Percentiles rank a stretch among this genome's conserved stretches.
Conservation (phyloP, 2,888 invertebrate genomes). For the Lapara coniferarum region DNA sequence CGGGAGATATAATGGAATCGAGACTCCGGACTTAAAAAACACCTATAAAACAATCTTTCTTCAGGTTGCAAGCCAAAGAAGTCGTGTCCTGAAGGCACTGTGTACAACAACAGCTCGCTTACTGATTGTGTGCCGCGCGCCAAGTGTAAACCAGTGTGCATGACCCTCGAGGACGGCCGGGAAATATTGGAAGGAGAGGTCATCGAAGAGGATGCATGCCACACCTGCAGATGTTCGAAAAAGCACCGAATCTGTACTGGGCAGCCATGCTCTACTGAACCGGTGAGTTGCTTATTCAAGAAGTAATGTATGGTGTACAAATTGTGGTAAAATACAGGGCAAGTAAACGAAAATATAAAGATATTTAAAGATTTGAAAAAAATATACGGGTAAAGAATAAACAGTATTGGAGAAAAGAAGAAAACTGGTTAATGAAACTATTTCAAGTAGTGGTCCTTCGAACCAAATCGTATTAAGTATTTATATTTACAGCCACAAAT, state of each 20-base stretch:
- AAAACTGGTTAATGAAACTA: background rate
- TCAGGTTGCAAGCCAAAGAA: slow-evolving; percentile 88
- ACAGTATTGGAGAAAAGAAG: too few relatives aligned
- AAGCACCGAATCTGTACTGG: slow-evolving; percentile 88
- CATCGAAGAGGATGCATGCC: slow-evolving; percentile 89
- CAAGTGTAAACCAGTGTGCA: slow-evolving; percentile 88
- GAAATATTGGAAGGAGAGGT: slow-evolving; percentile 90
- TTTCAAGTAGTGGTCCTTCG: background rate
- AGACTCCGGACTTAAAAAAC: background rate
- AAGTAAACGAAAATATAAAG: too few relatives aligned
- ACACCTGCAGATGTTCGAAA: slow-evolving; percentile 90
- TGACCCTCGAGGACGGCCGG: slow-evolving; percentile 85
- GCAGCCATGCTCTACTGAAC: slow-evolving; percentile 84
- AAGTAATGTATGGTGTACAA: too few relatives aligned
- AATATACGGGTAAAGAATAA: too few relatives aligned
- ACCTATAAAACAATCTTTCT: background rate
- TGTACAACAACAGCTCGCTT: slow-evolving; percentile 88
- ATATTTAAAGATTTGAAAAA: too few relatives aligned
- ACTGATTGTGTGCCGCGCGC: slow-evolving; percentile 89
- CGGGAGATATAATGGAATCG: background rate
- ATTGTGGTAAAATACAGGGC: too few relatives aligned
- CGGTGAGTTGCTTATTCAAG: slow-evolving; percentile 45
- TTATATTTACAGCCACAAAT: slow-evolving; percentile 26
- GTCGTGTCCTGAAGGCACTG: slow-evolving; percentile 87
- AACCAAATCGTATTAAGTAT: background rate